Evolutionary conservation across 2,113 vertebrate genomes (phyloP).

Genomic region (Amazona guildingii): DNA sequence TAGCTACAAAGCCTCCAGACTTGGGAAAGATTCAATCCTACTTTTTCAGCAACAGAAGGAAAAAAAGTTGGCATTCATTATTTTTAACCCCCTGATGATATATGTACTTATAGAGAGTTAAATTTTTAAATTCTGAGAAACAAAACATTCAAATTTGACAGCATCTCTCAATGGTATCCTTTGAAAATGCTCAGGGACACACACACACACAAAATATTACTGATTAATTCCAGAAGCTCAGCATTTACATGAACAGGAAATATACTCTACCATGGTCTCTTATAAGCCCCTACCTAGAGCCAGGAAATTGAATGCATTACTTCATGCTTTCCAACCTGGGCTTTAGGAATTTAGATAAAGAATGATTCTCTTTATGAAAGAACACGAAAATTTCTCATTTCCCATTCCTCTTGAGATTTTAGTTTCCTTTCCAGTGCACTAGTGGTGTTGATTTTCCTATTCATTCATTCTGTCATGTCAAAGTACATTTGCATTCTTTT

Average conservation of each 20-base stretch:
- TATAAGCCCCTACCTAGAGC: background rate
- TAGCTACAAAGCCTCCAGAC: background rate
- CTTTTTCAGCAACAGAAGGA: background rate
- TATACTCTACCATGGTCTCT: background rate
- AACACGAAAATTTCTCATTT: constrained; percentile 8
- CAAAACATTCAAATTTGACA: background rate
- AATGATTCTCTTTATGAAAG: background rate
- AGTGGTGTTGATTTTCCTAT: background rate
- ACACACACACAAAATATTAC: background rate
- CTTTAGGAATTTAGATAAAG: constrained; percentile 4
- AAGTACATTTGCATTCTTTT: background rate
- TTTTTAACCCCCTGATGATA: background rate
- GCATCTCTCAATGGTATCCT: background rate
- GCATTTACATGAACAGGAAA: constrained; percentile 49
- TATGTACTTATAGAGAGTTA: background rate
- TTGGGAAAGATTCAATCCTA: background rate
- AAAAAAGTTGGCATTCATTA: background rate
- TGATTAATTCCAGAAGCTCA: constrained; percentile 5
- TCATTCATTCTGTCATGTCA: background rate
- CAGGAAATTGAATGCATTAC: constrained; percentile 4
- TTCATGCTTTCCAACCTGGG: background rate
- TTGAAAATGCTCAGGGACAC: background rate
- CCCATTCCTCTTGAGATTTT: background rate
- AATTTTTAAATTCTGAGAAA: background rate
- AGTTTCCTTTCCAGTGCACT: background rate